Base-by-base conservation (phyloP, 2,888 invertebrate species). In the Drosophila rubida region DNA sequence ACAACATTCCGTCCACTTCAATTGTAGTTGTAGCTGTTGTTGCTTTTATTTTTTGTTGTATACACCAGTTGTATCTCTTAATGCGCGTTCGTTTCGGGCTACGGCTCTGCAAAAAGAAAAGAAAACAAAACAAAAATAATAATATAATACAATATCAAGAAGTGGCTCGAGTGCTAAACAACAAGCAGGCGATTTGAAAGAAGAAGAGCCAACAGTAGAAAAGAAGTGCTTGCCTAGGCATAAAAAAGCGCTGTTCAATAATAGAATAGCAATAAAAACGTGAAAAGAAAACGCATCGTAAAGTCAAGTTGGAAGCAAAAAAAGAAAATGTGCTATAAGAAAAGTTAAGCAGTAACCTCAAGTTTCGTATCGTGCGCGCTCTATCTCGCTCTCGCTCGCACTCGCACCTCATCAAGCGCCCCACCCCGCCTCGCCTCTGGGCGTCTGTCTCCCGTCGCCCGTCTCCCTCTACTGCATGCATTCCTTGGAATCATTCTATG, bases 401-500 rank as follows among this genome's bases (percentile, higher is more conserved):
- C 51, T 41, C 22, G 49, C 41, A 41, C 51, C 42, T 32, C 7
- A 19, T 22, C 2, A 13, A 27, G 2, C 11, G 35, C 14, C 27
- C 13, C 46, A n/a, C 25, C 19, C 39, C 39, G 30, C 9, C 44
- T 22, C 23, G 14, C 55, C 3, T 4, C 13, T n/a, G 32, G 9
- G n/a, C 32, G 0, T 4, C 35, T 37, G 6, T 37, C 7, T 37
- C 35, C 35, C 35, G 35, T 19, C 19, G 1, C 19, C 19, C 19
- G 19, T 19, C 35, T 27, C 53, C 27, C 69, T 82, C 83, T 83
- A 82, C 83, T 82, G 69, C 74, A 58, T 83, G 83, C 67, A 85
- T 85, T 85, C 84, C 74, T 77, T 82, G 82, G 82, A 86, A 87
- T 80, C 85, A 86, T 87, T 87, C 71, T 72, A 86, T 79, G 86